These are phyloP conservation scores for Lasioglossum baleicum DNA, from an alignment of 1,140 invertebrate species.

Conservation along the genomic window DNA sequence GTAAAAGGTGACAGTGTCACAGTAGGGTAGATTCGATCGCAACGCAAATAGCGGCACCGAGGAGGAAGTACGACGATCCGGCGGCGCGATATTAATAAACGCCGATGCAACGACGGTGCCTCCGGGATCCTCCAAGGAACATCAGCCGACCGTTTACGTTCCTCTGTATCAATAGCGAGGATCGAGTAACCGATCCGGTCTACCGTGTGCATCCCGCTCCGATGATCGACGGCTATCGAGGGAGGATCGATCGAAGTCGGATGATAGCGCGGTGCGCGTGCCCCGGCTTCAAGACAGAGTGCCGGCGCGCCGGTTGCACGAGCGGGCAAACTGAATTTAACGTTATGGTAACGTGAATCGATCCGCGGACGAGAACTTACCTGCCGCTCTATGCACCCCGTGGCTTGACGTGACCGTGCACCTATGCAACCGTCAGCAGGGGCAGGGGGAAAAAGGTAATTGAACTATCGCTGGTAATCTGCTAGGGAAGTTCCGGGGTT, in stretches of 20 bases:
- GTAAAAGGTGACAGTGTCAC: background rate
- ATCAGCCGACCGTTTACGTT: no score
- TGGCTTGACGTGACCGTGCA: constrained; percentile 32
- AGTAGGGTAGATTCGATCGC: background rate
- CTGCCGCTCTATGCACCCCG: constrained; percentile 12
- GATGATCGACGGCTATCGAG: background rate
- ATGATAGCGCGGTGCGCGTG: constrained; percentile 26
- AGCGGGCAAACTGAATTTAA: constrained; percentile 55
- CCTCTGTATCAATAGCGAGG: no score
- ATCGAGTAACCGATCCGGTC: no score
- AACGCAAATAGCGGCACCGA: background rate
- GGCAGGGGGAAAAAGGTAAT: constrained; percentile 13
- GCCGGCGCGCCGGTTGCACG: constrained; percentile 43
- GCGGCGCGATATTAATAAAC: background rate
- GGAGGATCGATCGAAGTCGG: constrained; percentile 6
- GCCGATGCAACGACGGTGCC: background rate
- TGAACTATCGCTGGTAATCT: no score
- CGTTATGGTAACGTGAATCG: constrained; percentile 62
- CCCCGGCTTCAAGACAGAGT: constrained; percentile 19
- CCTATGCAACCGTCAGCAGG: constrained; percentile 32
- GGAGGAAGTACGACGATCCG: background rate
- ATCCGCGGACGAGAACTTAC: constrained; percentile 36
- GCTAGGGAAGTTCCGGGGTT: no score
- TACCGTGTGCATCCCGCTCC: no score
- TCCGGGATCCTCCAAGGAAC: background rate